Conservation (phyloP, 2,888 invertebrate species). For the Tenthredo notha region DNA sequence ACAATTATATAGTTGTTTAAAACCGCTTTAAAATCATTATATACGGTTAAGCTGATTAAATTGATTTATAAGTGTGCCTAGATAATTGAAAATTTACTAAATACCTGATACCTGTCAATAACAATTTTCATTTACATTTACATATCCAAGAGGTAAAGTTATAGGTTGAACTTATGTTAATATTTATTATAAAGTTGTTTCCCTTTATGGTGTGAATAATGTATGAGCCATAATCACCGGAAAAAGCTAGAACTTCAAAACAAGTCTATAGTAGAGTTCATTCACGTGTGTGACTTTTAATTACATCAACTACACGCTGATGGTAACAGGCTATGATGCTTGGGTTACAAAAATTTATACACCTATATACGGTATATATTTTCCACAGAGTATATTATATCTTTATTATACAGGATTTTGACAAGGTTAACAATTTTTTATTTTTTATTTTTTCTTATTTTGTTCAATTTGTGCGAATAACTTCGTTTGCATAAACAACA, state of each 20-base stretch:
- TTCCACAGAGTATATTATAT: background rate
- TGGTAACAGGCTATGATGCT: constrained; percentile 15
- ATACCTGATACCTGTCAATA: background rate
- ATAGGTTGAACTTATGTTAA: constrained; percentile 19
- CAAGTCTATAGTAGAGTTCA: constrained; percentile 36
- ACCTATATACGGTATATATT: background rate
- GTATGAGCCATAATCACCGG: background rate
- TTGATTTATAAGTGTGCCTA: too few relatives aligned
- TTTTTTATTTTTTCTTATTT: background rate
- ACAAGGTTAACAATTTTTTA: background rate
- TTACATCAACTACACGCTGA: background rate
- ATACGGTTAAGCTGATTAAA: background rate
- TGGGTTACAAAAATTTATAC: background rate
- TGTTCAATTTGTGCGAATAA: background rate
- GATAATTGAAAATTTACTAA: background rate
- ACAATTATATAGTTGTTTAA: too few relatives aligned
- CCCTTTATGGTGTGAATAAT: constrained; percentile 37
- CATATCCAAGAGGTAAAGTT: background rate
- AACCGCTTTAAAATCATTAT: background rate
- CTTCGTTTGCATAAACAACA: background rate
- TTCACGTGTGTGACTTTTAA: constrained; percentile 54
- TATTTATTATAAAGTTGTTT: background rate
- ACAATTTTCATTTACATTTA: constrained; percentile 15
- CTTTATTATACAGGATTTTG: background rate
- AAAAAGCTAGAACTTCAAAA: constrained; percentile 31